Evolutionary conservation across 2,113 vertebrate species (phyloP).

Genomic region (Tonatia bakeri): DNA sequence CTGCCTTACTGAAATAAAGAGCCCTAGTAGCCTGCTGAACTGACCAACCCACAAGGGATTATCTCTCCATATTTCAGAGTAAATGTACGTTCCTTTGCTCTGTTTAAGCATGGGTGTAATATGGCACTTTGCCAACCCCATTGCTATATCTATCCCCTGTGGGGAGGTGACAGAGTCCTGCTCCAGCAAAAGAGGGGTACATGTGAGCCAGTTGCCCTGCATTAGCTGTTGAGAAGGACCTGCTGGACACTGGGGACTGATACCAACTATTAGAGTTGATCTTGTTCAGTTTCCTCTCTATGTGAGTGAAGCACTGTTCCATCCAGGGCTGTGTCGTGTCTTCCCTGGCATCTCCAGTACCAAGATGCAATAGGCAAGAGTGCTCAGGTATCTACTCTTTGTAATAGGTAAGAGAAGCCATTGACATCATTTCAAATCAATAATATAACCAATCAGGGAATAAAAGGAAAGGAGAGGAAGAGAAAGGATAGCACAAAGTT

Average conservation of each 20-base stretch:
- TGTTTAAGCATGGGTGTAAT: background rate
- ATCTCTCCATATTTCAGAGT: background rate
- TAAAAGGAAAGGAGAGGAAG: no score
- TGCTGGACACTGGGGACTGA: background rate
- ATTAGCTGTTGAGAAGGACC: background rate
- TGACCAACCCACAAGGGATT: background rate
- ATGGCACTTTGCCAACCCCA: background rate
- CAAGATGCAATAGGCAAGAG: background rate
- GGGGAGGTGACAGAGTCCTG: background rate
- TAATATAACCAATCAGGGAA: background rate
- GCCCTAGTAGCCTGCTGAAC: background rate
- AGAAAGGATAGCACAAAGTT: background rate
- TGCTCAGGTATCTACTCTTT: background rate
- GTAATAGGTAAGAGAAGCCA: background rate
- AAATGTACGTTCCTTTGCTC: background rate
- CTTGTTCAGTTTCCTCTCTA: background rate
- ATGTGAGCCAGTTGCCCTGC: background rate
- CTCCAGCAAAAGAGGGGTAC: background rate
- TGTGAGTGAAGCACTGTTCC: background rate
- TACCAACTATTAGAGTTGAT: accelerated
- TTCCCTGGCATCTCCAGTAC: background rate
- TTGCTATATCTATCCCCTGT: background rate
- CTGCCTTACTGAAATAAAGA: background rate
- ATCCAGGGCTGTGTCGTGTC: background rate
- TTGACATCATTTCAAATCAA: background rate